phyloP scores from a whole-genome alignment of 2,888 invertebrate genomes.

The Apamea crenata region DNA sequence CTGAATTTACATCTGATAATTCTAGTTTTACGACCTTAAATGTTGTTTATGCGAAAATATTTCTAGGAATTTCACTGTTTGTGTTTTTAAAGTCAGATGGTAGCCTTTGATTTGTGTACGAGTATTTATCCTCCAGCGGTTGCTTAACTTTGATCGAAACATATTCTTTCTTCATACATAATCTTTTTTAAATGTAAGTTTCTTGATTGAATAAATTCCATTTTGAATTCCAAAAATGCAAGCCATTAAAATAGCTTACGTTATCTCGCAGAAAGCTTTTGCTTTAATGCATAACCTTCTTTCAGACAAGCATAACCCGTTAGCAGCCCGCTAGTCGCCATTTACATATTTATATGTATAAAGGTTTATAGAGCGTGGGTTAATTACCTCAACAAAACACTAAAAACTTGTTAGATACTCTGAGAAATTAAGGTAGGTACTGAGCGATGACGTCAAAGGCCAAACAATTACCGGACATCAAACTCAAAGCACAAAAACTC shows the following conservation, averaged over 20 bases:
- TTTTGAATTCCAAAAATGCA: neutral
- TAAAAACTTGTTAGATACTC: slow-evolving; percentile 10
- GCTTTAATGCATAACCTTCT: slow-evolving; percentile 8
- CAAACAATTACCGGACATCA: slow-evolving; percentile 7
- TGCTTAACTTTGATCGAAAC: slow-evolving; percentile 14
- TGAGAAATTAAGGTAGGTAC: neutral
- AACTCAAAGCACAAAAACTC: slow-evolving; percentile 11
- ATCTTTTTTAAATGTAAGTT: neutral
- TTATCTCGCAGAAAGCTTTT: slow-evolving; percentile 34
- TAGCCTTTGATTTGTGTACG: slow-evolving; percentile 2
- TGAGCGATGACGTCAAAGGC: slow-evolving; percentile 23
- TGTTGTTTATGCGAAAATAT: slow-evolving; percentile 9
- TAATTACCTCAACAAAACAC: slow-evolving; percentile 1
- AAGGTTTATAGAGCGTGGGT: slow-evolving; percentile 24
- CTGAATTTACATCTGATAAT: slow-evolving; percentile 16
- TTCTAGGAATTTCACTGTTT: slow-evolving; percentile 22
- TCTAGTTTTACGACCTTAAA: neutral
- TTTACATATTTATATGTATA: slow-evolving; percentile 7
- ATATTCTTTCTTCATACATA: neutral
- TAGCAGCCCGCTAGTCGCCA: neutral
- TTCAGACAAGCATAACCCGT: neutral
- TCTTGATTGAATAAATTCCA: neutral
- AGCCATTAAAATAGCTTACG: neutral
- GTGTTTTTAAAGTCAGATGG: slow-evolving; percentile 9
- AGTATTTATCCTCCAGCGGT: neutral